These are phyloP conservation scores for Cetonia aurata DNA, from an alignment of 2,888 invertebrate genomes.

Conservation along the genomic window DNA sequence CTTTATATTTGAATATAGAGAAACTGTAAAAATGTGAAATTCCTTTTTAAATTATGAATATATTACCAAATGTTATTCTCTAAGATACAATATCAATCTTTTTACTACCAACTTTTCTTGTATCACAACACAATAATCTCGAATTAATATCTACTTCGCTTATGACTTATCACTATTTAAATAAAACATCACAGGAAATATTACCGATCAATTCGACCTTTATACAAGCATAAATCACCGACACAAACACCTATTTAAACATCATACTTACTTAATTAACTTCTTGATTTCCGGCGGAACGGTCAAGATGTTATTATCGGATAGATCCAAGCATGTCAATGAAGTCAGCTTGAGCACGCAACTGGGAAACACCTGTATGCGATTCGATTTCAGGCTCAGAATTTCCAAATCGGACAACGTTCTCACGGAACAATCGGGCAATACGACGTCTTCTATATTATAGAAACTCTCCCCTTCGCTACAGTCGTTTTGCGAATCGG, in stretches of 20 bases:
- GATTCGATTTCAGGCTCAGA: constrained; percentile 69
- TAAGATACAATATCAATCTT: no score
- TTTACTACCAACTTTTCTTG: no score
- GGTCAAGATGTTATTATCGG: constrained; percentile 75
- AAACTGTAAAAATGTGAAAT: no score
- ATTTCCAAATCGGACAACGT: constrained; percentile 62
- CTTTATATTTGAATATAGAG: no score
- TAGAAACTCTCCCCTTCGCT: constrained; percentile 55
- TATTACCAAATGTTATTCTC: no score
- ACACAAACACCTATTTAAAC: background rate
- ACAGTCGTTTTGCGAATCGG: constrained; percentile 28
- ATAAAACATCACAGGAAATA: no score
- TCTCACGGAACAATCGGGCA: constrained; percentile 63
- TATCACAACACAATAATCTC: no score
- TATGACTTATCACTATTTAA: no score
- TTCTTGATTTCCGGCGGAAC: constrained; percentile 75
- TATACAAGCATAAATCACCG: no score
- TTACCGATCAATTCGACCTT: no score
- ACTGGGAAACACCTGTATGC: constrained; percentile 72
- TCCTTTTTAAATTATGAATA: no score
- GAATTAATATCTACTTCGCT: no score
- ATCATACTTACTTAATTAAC: constrained; percentile 69
- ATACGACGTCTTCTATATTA: constrained; percentile 62
- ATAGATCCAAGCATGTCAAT: constrained; percentile 76
- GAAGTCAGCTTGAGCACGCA: constrained; percentile 73